phyloP scores from a whole-genome alignment of 2,113 vertebrate genomes.

The Cyphomyrus discorhynchus region DNA sequence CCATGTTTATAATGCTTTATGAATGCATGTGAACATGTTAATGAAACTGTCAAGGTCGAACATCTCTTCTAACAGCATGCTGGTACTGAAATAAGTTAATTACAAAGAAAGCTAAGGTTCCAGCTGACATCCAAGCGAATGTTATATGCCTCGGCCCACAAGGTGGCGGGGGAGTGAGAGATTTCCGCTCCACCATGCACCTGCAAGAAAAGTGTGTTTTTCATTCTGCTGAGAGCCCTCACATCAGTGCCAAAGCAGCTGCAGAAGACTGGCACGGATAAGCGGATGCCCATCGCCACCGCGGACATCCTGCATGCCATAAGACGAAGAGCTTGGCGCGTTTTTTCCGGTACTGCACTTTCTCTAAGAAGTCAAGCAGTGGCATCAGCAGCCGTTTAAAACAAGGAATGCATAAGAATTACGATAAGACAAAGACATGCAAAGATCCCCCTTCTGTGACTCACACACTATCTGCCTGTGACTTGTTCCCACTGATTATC shows the following conservation, averaged over 20 bases:
- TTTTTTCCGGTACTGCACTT: not conserved
- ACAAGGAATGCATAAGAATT: not conserved
- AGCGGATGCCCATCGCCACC: not conserved
- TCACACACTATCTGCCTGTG: not conserved
- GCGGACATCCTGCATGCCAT: not conserved
- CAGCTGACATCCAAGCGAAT: not conserved
- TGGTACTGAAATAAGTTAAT: not conserved
- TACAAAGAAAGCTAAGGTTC: not conserved
- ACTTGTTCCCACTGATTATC: not conserved
- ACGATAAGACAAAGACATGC: not conserved
- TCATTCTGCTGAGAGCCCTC: not conserved
- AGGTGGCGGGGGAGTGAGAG: not conserved
- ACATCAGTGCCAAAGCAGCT: not conserved
- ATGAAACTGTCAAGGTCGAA: not conserved
- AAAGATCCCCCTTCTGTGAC: not conserved
- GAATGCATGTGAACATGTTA: not conserved
- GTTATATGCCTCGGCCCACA: not conserved
- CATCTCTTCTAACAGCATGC: not conserved
- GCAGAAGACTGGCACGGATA: not conserved
- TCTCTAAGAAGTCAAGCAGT: not conserved
- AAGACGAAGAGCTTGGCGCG: not conserved
- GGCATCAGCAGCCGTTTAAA: not conserved
- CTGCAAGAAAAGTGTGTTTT: not conserved
- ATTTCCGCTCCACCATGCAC: not conserved
- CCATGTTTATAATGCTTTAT: not conserved